A percentile compares a stretch with the other conserved stretches of the same genome.
Conservation (phyloP, 1,140 invertebrate species). For the Drosophila nigromelanica region DNA sequence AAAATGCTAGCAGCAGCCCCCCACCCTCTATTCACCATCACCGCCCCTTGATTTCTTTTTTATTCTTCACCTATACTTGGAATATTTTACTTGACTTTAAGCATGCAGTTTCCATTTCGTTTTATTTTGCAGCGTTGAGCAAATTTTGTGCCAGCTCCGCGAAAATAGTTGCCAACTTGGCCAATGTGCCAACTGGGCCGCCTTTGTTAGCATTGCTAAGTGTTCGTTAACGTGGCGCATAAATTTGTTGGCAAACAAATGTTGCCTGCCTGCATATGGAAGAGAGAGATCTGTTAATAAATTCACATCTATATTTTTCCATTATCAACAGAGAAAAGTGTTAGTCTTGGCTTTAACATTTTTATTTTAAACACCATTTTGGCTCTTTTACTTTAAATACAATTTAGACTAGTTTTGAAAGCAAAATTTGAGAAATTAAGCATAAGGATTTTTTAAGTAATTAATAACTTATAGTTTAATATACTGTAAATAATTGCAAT, state of each 20-base stretch:
- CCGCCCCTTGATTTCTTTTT: neutral
- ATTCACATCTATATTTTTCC: conserved; percentile 58
- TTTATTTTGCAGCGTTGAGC: conserved; percentile 29
- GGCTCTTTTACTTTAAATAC: too few species aligned
- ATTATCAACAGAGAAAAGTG: conserved; percentile 10
- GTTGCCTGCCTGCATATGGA: conserved; percentile 20
- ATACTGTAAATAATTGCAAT: too few species aligned
- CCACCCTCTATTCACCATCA: neutral
- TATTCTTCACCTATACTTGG: conserved; percentile 24
- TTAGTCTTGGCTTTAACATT: conserved; percentile 17
- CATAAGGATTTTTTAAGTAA: too few species aligned
- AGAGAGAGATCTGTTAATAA: conserved; percentile 50
- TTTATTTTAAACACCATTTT: neutral
- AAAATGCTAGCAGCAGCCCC: conserved; percentile 46
- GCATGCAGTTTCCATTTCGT: conserved; percentile 50
- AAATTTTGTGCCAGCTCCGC: conserved; percentile 34
- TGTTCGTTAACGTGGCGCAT: conserved; percentile 77
- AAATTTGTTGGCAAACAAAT: conserved; percentile 77
- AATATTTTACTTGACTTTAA: conserved; percentile 45
- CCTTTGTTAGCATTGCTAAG: conserved; percentile 68
- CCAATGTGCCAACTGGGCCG: conserved; percentile 54
- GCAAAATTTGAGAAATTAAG: too few species aligned
- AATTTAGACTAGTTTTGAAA: too few species aligned
- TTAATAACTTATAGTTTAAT: too few species aligned
- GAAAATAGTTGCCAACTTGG: conserved; percentile 68